phyloP scores from a whole-genome alignment of 2,113 vertebrate genomes.

The Hydrolagus affinis region DNA sequence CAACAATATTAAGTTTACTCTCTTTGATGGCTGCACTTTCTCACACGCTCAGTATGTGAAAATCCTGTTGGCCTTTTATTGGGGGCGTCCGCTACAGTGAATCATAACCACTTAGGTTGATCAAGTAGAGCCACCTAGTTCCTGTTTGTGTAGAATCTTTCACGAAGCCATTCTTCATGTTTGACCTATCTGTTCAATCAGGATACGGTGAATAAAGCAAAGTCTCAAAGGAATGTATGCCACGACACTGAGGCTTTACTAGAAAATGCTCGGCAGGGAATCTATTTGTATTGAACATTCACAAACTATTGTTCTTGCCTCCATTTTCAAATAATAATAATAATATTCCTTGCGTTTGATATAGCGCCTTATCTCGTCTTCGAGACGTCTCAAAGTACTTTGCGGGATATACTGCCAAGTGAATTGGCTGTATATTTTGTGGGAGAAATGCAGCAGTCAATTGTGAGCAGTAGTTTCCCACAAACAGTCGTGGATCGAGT shows the following conservation, averaged over 20 bases:
- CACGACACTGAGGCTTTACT: neutral
- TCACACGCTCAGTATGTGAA: neutral
- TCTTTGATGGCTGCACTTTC: neutral
- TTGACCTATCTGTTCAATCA: neutral
- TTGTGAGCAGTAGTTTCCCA: no score
- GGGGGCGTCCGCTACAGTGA: neutral
- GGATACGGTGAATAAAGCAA: slow-evolving; percentile 4
- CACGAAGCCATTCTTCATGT: neutral
- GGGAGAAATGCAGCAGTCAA: no score
- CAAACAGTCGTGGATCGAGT: no score
- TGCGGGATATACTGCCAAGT: no score
- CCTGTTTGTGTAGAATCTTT: neutral
- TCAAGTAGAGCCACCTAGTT: neutral
- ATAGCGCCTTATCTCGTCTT: no score
- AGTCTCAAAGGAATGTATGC: neutral
- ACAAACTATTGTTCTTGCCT: neutral
- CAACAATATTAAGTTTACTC: neutral
- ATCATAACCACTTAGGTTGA: slow-evolving; percentile 6
- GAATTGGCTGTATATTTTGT: no score
- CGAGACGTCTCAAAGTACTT: no score
- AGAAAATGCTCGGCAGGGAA: neutral
- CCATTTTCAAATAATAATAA: no score
- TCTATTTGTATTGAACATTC: neutral
- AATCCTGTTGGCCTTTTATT: neutral
- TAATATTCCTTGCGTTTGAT: no score